Percentiles rank a stretch among this genome's conserved stretches.
Conservation (phyloP, 2,888 invertebrate species). For the Syrista parreyssii region DNA sequence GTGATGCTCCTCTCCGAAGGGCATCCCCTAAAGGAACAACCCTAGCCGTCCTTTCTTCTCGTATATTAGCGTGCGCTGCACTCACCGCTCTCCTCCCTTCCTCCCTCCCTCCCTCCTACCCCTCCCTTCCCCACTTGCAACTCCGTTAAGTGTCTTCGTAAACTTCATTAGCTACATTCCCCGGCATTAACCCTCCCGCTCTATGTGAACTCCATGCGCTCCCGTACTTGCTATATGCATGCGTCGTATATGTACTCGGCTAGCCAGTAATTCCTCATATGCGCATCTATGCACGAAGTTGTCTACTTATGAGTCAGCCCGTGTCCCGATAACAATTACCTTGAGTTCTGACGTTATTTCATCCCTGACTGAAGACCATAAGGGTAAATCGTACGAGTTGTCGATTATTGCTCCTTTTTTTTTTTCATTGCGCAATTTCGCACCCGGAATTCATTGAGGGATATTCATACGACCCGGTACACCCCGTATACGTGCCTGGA, state of each 20-base stretch:
- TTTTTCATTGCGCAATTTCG: neutral
- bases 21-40: neutral
- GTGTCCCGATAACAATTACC: neutral
- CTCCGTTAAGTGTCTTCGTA: slow-evolving; percentile 59
- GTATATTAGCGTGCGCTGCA: neutral
- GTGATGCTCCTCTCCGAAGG: neutral
- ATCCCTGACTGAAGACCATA: neutral
- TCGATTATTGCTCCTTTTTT: neutral
- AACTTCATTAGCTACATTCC: slow-evolving; percentile 60
- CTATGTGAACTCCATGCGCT: neutral
- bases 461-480: neutral
- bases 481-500: neutral
- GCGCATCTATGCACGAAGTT: neutral
- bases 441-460: neutral
- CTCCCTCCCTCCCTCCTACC: no score
- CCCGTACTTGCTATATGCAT: neutral
- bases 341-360: neutral
- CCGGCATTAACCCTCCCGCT: slow-evolving; percentile 48
- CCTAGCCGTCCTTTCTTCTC: neutral
- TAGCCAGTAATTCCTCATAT: neutral
- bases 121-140: slow-evolving; percentile 25
- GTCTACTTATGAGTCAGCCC: neutral
- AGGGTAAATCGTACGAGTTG: neutral
- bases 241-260: neutral
- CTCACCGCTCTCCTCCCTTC: neutral